Evolutionary conservation across 2,888 invertebrate species (phyloP).

Genomic region (Steinernema hermaphroditum): DNA sequence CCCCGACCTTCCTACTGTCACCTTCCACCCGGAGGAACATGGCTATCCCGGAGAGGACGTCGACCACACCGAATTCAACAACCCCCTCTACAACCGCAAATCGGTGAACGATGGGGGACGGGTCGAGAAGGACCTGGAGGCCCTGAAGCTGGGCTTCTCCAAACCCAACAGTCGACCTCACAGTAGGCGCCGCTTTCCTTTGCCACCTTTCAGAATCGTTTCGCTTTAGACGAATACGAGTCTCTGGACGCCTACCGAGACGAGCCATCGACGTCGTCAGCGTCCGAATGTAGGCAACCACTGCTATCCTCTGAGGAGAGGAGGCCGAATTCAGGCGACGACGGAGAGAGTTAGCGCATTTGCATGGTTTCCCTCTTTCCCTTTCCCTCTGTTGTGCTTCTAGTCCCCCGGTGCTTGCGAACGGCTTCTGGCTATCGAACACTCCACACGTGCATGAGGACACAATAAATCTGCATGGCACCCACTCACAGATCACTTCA

Average conservation of each 20-base stretch:
- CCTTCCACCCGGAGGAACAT: constrained; percentile 14
- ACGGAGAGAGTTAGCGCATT: constrained; percentile 29
- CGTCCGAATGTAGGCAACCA: constrained; percentile 37
- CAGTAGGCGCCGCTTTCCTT: constrained; percentile 36
- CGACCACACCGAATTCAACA: constrained; percentile 47
- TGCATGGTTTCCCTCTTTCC: constrained; percentile 9
- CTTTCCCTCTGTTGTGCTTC: not conserved
- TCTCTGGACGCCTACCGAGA: constrained; percentile 43
- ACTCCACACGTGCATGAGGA: constrained; percentile 7
- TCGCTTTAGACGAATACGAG: constrained; percentile 52
- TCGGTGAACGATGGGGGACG: constrained; percentile 39
- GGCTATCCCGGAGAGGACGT: constrained; percentile 20
- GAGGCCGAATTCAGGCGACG: constrained; percentile 19
- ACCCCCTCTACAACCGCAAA: constrained; percentile 49
- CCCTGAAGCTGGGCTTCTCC: constrained; percentile 39
- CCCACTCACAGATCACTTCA: constrained; percentile 1
- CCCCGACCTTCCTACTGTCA: constrained; percentile 62
- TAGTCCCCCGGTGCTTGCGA: constrained; percentile 17
- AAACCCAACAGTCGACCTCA: constrained; percentile 25
- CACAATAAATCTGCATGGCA: constrained; percentile 22
- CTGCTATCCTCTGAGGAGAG: constrained; percentile 34
- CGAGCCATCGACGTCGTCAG: constrained; percentile 15
- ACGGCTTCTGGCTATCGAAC: constrained; percentile 26
- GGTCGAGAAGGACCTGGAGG: constrained; percentile 47
- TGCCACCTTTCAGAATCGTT: not conserved